Conservation (phyloP, 2,888 invertebrate species). For the Tetramorium bicarinatum region DNA sequence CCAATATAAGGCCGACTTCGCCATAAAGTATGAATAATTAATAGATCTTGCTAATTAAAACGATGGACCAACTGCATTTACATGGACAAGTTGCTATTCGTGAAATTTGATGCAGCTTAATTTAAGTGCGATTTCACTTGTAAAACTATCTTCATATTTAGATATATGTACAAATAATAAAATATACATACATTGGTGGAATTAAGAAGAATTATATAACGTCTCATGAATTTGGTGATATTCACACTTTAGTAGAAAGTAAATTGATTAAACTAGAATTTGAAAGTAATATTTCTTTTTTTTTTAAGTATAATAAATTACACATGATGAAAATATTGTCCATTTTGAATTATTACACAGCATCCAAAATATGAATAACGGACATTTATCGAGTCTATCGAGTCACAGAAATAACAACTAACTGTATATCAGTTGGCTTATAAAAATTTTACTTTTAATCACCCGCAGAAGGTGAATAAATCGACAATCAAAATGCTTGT, state of each 20-base stretch:
- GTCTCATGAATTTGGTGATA: neutral
- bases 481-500: constrained; percentile 34
- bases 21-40: constrained; percentile 50
- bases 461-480: neutral
- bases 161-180: neutral
- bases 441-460: neutral
- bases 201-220: neutral
- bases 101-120: constrained; percentile 15
- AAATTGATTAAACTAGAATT: neutral
- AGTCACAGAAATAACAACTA: neutral
- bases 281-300: neutral
- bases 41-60: constrained; percentile 46
- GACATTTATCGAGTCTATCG: neutral
- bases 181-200: constrained; percentile 4
- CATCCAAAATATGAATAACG: neutral
- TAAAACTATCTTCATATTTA: constrained; percentile 31
- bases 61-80: neutral
- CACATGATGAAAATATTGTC: neutral
- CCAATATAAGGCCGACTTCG: neutral
- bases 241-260: neutral
- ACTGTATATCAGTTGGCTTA: neutral
- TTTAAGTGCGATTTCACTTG: constrained; percentile 44
- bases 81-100: neutral
- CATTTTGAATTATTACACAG: neutral
- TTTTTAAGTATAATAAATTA: neutral